Base-by-base conservation (phyloP, 2,113 vertebrate species). In the Polyodon spathula region DNA sequence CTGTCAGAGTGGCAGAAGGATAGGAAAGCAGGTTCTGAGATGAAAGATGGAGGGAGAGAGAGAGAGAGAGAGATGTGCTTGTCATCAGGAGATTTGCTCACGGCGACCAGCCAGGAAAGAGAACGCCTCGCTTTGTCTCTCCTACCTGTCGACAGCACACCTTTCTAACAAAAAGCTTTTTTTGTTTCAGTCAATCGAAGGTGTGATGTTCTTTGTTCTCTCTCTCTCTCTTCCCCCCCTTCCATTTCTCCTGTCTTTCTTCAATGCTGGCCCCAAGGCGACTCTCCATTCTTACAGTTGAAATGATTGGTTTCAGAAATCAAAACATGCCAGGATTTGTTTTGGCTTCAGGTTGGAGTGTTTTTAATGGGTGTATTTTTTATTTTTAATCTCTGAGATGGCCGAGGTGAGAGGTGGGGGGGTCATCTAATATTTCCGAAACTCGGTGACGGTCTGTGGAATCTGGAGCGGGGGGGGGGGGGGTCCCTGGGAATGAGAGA, bases 211-310 rank as follows among this genome's bases (percentile, higher is more conserved):
- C 6, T 10, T 5, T 0, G 1, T 40, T 39, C 66, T 71, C 70
- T 78, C 66, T 67, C 75, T 64, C 71, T 72, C 62, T 64, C 72
- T 70, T 70, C 64, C 51, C 77, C 66, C 67, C 72, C 68, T 57
- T 76, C 75, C 77, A 68, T 68, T 77, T 75, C 68, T 84, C 84
- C 77, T 73, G 65, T 14, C 6, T 37, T 62, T 39, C 63, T 74
- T 71, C 79, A 72, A 74, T 74, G 77, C 61, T 71, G 64, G 84
- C 80, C 73, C 73, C 65, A 59, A 4, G 77, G 81, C n/a, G n/a
- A 7, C 43, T 44, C 12, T 44, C 43, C 7, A 7, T 44, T 7
- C 43, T 44, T 12, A 8, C 5, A 5, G 4, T 4, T 0, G 42
- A 5, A 1, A 8, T 0, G 0, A 0, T 4, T 38, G 7, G 43